Evolutionary conservation across 2,888 invertebrate species (phyloP).

Genomic region (Eupithecia abbreviata): DNA sequence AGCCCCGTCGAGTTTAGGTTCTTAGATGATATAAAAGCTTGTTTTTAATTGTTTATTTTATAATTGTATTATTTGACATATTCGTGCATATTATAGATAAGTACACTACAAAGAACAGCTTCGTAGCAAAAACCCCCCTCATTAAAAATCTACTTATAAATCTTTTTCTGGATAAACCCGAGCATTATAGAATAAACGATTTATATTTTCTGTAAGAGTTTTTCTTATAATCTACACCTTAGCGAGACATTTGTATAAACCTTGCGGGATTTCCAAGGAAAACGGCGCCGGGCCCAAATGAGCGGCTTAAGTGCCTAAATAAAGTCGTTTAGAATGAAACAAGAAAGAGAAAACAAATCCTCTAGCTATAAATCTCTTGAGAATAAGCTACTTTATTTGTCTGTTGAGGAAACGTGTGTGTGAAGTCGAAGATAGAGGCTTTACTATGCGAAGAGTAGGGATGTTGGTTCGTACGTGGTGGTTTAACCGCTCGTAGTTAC

Average conservation of each 20-base stretch:
- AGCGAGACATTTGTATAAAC: slow-evolving; percentile 1
- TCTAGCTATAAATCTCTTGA: slow-evolving; percentile 56
- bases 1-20: no score
- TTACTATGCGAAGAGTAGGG: neutral
- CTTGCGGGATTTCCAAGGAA: slow-evolving; percentile 27
- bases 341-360: slow-evolving; percentile 55
- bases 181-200: neutral
- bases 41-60: no score
- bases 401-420: neutral
- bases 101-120: no score
- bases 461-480: no score
- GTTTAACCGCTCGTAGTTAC: no score
- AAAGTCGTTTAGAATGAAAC: slow-evolving; percentile 63
- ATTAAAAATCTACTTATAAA: neutral
- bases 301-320: slow-evolving; percentile 59
- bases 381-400: slow-evolving; percentile 10
- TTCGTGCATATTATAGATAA: no score
- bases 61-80: no score
- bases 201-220: neutral
- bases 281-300: slow-evolving; percentile 50
- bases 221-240: neutral
- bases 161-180: neutral
- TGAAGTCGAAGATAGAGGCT: neutral
- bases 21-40: no score
- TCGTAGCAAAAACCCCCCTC: no score